Percentiles rank a stretch among this genome's conserved stretches.
Conservation (phyloP, 2,888 invertebrate genomes). For the Stenoptilia bipunctidactyla region DNA sequence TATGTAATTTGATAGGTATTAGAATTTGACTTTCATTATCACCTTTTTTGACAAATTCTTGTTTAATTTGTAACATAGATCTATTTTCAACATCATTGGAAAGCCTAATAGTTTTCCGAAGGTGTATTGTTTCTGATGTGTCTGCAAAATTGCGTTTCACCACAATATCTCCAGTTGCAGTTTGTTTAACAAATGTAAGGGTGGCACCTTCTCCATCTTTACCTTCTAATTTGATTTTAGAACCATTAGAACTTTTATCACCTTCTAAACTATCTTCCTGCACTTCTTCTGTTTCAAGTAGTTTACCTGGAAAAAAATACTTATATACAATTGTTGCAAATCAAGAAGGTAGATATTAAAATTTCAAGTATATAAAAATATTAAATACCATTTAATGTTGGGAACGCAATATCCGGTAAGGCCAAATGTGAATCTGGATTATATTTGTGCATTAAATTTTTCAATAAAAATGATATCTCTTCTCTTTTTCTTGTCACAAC, state of each 20-base stretch:
- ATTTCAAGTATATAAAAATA: background rate
- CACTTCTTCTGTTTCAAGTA: conserved; percentile 72
- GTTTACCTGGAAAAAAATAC: conserved; percentile 55
- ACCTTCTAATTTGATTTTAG: conserved; percentile 37
- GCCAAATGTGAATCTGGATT: conserved; percentile 76
- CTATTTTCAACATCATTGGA: conserved; percentile 57
- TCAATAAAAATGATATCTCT: conserved; percentile 85
- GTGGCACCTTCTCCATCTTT: conserved; percentile 45
- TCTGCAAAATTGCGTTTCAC: conserved; percentile 52
- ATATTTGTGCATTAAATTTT: conserved; percentile 79
- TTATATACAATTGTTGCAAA: background rate
- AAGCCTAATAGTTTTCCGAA: conserved; percentile 56
- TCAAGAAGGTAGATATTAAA: background rate
- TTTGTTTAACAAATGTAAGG: conserved; percentile 57
- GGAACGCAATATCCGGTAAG: conserved; percentile 80
- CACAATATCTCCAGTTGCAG: conserved; percentile 50
- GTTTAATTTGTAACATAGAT: conserved; percentile 55
- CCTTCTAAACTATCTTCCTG: conserved; percentile 70
- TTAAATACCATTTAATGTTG: conserved; percentile 77
- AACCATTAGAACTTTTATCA: conserved; percentile 41
- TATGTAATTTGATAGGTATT: conserved; percentile 54
- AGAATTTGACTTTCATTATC: conserved; percentile 60
- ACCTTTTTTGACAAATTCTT: conserved; percentile 51
- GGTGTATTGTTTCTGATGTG: conserved; percentile 46
- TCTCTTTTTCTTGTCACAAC: conserved; percentile 87